Base-by-base conservation (phyloP, 2,797 vertebrate genomes). In the Channallabes apus region DNA sequence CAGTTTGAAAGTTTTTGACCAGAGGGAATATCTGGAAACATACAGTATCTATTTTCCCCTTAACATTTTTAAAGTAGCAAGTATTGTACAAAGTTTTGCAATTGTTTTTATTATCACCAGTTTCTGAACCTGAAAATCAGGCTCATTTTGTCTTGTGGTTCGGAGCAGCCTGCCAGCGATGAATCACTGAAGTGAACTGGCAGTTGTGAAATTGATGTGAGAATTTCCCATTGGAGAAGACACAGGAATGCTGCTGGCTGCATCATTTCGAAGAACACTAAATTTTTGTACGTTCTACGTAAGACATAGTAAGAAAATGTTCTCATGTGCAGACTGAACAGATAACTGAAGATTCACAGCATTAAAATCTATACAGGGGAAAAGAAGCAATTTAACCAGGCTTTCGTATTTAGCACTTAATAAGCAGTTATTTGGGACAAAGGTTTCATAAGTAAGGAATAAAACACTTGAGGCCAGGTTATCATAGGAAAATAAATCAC, bases 211-310 rank as follows among this genome's bases (percentile, higher is more conserved):
- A 77, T 20, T 14, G 54, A 59, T 24, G 61, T 71, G 73, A 46
- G 73, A 46, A 58, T 56, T 84, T 82, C 72, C 79, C 86, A 82
- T 84, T 87, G 85, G 89, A 24, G 12, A 86, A 80, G 82, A 88
- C 62, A 81, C 83, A 91, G 82, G 86, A 91, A 92, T 91, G 83
- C 56, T 84, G 84, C 85, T 68, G 62, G 65, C 83, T 64, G 85
- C 86, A 61, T 84, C 82, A 85, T 54, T 81, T 76, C 38, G 32
- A 69, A 62, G 59, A 86, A 85, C 29, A 3, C 46, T 17, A 65
- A 73, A 4, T 18, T 54, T 61, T 61, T 27, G n/a, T 80, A n/a
- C n/a, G 29, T 38, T 56, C 27, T 51, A 58, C 56, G 17, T 18
- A 75, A 27, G 46, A 75, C 17, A n/a, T 54, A 27, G 20, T 32